Evolutionary conservation across 2,888 invertebrate genomes (phyloP).

Genomic region (Microctonus hyperodae): DNA sequence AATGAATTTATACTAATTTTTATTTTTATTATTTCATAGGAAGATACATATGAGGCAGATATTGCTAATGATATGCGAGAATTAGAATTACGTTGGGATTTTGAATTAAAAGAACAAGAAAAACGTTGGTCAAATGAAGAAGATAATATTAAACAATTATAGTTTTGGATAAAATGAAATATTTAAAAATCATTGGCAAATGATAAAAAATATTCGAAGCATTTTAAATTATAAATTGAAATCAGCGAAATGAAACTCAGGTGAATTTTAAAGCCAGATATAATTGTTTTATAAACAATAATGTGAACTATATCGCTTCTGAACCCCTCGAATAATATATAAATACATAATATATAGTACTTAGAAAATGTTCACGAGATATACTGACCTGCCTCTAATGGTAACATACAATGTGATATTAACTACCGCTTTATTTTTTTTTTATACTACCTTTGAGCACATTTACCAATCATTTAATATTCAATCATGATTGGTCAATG

Average conservation of each 20-base stretch:
- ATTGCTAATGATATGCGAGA: slow-evolving; percentile 75
- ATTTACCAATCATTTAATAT: slow-evolving; percentile 26
- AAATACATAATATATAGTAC: slow-evolving; percentile 38
- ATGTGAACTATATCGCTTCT: slow-evolving; percentile 39
- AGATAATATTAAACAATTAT: slow-evolving; percentile 61
- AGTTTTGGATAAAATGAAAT: slow-evolving; percentile 25
- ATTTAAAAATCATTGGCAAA: background rate
- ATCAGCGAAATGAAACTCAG: slow-evolving; percentile 33
- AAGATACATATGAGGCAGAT: slow-evolving; percentile 70
- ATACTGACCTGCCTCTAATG: slow-evolving; percentile 38
- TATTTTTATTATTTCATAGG: slow-evolving; percentile 50
- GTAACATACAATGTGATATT: slow-evolving; percentile 41
- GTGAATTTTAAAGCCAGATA: slow-evolving; percentile 34
- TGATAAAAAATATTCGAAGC: slow-evolving; percentile 1
- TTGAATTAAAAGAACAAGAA: slow-evolving; percentile 72
- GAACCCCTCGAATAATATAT: slow-evolving; percentile 34
- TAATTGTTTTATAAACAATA: slow-evolving; percentile 15
- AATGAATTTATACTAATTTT: slow-evolving; percentile 1
- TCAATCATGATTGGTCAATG: slow-evolving; percentile 32
- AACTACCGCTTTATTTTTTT: slow-evolving; percentile 38
- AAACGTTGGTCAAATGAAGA: slow-evolving; percentile 71
- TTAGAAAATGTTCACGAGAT: slow-evolving; percentile 38
- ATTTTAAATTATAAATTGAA: slow-evolving; percentile 12
- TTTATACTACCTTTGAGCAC: slow-evolving; percentile 33
- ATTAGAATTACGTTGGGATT: slow-evolving; percentile 71